A percentile compares a stretch with the other conserved stretches of the same genome.
Evolutionary conservation across 2,113 vertebrate genomes (phyloP).

Genomic region (Mustela nigripes): DNA sequence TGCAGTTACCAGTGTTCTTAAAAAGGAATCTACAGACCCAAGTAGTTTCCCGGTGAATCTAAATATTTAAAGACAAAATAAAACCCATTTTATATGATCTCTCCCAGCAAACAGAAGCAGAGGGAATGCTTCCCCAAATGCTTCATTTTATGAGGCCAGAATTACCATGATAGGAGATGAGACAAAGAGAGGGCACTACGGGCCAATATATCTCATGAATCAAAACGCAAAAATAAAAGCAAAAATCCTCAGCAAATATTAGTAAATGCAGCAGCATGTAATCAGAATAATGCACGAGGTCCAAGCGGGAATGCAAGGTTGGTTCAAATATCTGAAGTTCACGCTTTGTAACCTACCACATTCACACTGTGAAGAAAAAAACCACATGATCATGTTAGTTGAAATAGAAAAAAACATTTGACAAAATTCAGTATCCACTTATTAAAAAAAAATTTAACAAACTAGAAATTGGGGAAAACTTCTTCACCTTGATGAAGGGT

Average conservation of each 20-base stretch:
- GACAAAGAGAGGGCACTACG: not conserved
- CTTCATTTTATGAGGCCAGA: not conserved
- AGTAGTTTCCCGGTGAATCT: slow-evolving; percentile 24
- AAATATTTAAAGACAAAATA: slow-evolving; percentile 58
- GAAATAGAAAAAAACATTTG: not conserved
- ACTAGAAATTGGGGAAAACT: not conserved
- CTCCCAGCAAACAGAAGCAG: slow-evolving; percentile 48
- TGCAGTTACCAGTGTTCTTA: not conserved
- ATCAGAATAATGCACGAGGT: not conserved
- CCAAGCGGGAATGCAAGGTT: not conserved
- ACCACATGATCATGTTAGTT: not conserved
- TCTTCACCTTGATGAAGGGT: not conserved
- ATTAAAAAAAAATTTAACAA: not conserved
- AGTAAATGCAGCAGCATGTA: not conserved
- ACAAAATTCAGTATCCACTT: not conserved
- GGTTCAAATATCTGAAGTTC: not conserved
- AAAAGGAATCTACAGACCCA: slow-evolving; percentile 48
- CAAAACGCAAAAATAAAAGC: slow-evolving; percentile 25
- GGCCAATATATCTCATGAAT: not conserved
- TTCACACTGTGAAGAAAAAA: not conserved
- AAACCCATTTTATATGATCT: slow-evolving; percentile 28
- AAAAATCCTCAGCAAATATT: slow-evolving; percentile 14
- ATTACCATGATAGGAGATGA: slow-evolving; percentile 19
- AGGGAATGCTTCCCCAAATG: not conserved
- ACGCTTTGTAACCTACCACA: not conserved